Base-by-base conservation (phyloP, 1,140 invertebrate genomes). In the Macrosteles quadrilineatus region DNA sequence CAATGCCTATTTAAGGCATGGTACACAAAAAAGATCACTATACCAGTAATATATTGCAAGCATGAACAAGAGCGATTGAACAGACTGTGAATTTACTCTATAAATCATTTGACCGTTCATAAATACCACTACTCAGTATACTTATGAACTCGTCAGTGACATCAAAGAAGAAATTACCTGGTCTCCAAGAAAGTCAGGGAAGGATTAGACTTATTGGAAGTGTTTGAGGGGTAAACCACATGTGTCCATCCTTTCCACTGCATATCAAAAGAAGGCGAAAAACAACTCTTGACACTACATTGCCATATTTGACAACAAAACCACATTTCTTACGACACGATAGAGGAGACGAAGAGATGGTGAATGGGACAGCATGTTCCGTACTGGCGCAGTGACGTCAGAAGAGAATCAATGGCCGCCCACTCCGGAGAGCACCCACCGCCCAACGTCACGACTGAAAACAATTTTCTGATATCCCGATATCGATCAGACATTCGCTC, bases 181-280 rank as follows among this genome's bases (percentile, higher is more conserved):
- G 70, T 53, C 25, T 71, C 70, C n/a, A 50, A 2, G 70, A 71
- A 71, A n/a, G 63, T 45, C 12, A 57, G 30, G 31, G 62, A 71
- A n/a, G 4, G 36, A 19, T 45, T 59, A 1, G 32, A 31, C 36
- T 29, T 69, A 30, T 63, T 40, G 14, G 55, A 14, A 4, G 32
- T 2, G 36, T 45, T 63, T 14, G 68, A 69, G 9, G 68, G 68
- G 21, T 69, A 69, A 50, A 69, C 68, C 1, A 69, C 57, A 23
- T 69, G 68, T n/a, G 55, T 69, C 68, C 68, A 69, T 30, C 68
- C 68, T 47, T 69, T 69, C 68, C 68, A 69, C 63, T 66, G 32
- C 63, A 66, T 66, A 21, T 66, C 63, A 11, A 66, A 66, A 23
- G 32, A 43, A 12, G 63, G 63, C 23, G 63, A 43, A 31, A 66